These are phyloP conservation scores for Euwallacea similis DNA, from an alignment of 1,140 invertebrate species.

Conservation along the genomic window DNA sequence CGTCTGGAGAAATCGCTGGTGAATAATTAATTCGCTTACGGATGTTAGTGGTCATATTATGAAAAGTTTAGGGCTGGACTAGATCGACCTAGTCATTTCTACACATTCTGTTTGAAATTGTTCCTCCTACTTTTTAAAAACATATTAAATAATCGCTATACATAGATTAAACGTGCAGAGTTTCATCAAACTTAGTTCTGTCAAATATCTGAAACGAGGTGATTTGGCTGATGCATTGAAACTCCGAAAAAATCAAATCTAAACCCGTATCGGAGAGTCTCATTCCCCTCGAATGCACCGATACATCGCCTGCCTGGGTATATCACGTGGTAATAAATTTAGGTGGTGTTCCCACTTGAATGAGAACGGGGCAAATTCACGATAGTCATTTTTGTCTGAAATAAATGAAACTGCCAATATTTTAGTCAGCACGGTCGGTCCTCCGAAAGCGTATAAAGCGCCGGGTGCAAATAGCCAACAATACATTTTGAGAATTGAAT, in stretches of 20 bases:
- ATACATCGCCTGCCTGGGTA: conserved; percentile 23
- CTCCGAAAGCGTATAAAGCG: conserved; percentile 38
- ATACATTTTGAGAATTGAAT: conserved; percentile 44
- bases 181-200: too few species aligned
- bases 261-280: neutral
- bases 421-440: conserved; percentile 27
- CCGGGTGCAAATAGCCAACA: conserved; percentile 37
- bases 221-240: too few species aligned
- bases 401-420: conserved; percentile 36
- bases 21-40: too few species aligned
- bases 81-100: too few species aligned
- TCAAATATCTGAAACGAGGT: too few species aligned
- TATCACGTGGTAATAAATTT: conserved; percentile 29
- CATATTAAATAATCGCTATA: too few species aligned
- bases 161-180: too few species aligned
- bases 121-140: too few species aligned
- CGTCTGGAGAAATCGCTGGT: too few species aligned
- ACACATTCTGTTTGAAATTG: too few species aligned
- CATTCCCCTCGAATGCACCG: conserved; percentile 20
- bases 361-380: conserved; percentile 24
- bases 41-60: too few species aligned
- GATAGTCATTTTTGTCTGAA: conserved; percentile 33
- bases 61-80: too few species aligned
- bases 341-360: conserved; percentile 25
- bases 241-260: conserved; percentile 8